phyloP scores from a whole-genome alignment of 2,888 invertebrate species.

The Amiota communis region DNA sequence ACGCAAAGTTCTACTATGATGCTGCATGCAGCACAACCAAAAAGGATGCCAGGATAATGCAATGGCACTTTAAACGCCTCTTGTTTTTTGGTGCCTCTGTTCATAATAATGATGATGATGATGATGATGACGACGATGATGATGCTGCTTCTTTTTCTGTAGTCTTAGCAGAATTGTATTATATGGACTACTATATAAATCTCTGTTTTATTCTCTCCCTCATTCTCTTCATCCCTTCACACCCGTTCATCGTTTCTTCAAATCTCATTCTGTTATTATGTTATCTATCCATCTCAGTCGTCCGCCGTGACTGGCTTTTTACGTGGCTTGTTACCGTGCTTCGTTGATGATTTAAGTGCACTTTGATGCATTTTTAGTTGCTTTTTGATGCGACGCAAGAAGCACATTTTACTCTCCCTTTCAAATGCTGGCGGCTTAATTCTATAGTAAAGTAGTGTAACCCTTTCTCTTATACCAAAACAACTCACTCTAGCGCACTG shows the following conservation, averaged over 20 bases:
- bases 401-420: background rate
- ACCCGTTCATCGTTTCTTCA: too few relatives aligned
- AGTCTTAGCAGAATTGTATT: background rate
- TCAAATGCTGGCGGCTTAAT: background rate
- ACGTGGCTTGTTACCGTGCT: constrained; percentile 62
- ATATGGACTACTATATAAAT: too few relatives aligned
- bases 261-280: background rate
- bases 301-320: constrained; percentile 32
- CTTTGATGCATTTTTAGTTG: constrained; percentile 67
- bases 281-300: constrained; percentile 7
- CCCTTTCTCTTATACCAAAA: background rate
- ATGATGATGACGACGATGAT: background rate
- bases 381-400: constrained; percentile 33
- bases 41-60: constrained; percentile 5
- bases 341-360: constrained; percentile 67
- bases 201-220: background rate
- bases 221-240: background rate
- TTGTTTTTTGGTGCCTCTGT: background rate
- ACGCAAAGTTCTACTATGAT: background rate
- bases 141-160: constrained; percentile 35
- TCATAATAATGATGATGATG: background rate
- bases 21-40: background rate
- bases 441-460: background rate
- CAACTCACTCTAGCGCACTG: constrained; percentile 41
- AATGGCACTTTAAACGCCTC: background rate